Percentiles rank a stretch among this genome's conserved stretches.
phyloP scores from a whole-genome alignment of 2,888 invertebrate genomes.

The Leptopterna dolabrata region DNA sequence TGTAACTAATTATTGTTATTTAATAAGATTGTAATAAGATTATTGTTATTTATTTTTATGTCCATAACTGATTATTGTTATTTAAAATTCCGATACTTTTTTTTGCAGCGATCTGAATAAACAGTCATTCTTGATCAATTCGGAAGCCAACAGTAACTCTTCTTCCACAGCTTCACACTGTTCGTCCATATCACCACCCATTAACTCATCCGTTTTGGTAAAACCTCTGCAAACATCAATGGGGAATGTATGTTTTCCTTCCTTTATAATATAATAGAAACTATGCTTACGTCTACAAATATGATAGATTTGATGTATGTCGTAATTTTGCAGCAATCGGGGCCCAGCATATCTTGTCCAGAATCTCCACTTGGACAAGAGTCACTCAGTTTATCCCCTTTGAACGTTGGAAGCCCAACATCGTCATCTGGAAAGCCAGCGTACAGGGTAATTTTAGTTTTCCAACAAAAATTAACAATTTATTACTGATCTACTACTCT shows the following conservation, averaged over 20 bases:
- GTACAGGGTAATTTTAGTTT: slow-evolving; percentile 19
- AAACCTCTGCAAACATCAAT: slow-evolving; percentile 35
- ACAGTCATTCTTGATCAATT: slow-evolving; percentile 36
- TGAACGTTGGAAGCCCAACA: slow-evolving; percentile 62
- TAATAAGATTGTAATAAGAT: not conserved
- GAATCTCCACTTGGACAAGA: slow-evolving; percentile 58
- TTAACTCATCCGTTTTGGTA: slow-evolving; percentile 22
- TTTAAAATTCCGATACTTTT: not conserved
- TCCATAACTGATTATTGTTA: not conserved
- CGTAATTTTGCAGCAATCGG: slow-evolving; percentile 5
- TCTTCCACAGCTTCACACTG: slow-evolving; percentile 34
- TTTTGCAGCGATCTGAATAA: slow-evolving; percentile 37
- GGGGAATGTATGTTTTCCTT: slow-evolving; percentile 25
- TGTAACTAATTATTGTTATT: too few species aligned
- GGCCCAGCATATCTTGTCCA: slow-evolving; percentile 30
- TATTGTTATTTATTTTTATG: not conserved
- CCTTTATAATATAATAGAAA: too few species aligned
- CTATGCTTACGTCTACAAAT: too few species aligned
- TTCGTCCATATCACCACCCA: slow-evolving; percentile 40
- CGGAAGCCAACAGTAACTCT: slow-evolving; percentile 43
- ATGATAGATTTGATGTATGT: too few species aligned
- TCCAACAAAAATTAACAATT: too few species aligned
- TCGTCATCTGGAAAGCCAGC: slow-evolving; percentile 51
- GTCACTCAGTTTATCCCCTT: slow-evolving; percentile 62
- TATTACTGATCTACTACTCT: too few species aligned